phyloP scores from a whole-genome alignment of 2,797 vertebrate genomes.

The Sebastes cheni region DNA sequence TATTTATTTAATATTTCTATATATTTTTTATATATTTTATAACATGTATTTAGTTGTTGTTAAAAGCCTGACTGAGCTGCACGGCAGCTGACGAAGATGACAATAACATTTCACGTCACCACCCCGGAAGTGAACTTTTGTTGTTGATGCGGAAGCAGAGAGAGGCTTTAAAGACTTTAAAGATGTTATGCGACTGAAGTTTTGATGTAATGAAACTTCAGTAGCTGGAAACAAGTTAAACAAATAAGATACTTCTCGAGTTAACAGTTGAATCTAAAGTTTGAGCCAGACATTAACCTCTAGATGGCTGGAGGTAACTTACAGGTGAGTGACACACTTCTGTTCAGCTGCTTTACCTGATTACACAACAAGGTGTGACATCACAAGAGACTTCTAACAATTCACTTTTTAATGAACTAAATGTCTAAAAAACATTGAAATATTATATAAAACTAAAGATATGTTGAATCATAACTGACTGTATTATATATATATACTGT shows the following conservation, averaged over 20 bases:
- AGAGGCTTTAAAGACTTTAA: neutral
- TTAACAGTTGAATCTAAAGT: neutral
- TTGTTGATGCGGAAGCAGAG: conserved; percentile 63
- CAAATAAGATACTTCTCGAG: neutral
- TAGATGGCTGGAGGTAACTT: conserved; percentile 69
- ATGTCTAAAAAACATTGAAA: neutral
- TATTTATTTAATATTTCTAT: too few species aligned
- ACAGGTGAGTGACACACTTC: conserved; percentile 69
- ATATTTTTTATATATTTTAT: too few species aligned
- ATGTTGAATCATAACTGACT: neutral
- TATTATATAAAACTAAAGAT: neutral
- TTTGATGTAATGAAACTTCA: neutral
- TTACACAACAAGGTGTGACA: conserved; percentile 2
- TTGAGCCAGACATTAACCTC: neutral
- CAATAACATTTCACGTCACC: conserved; percentile 56
- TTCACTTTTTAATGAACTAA: neutral
- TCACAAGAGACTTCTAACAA: neutral
- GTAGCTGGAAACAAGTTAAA: neutral
- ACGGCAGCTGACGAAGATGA: neutral
- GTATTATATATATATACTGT: neutral
- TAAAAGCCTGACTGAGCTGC: neutral
- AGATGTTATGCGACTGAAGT: conserved; percentile 2
- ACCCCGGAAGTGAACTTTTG: conserved; percentile 61
- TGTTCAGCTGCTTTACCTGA: neutral
- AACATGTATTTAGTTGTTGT: too few species aligned